phyloP scores from a whole-genome alignment of 2,797 vertebrate species.

The Muscicapa comitata region DNA sequence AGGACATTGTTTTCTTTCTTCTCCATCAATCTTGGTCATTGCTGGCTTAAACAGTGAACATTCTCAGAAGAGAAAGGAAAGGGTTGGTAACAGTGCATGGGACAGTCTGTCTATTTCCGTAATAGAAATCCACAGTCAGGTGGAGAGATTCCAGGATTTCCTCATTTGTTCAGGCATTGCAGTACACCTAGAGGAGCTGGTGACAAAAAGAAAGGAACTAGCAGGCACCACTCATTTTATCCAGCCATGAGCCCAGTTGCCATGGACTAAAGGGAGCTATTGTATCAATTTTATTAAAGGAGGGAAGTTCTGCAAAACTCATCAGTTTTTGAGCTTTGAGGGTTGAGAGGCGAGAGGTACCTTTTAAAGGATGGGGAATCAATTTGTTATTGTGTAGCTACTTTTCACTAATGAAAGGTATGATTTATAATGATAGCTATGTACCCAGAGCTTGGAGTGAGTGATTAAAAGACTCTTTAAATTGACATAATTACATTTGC shows the following conservation, averaged over 20 bases:
- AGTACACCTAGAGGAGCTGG: background rate
- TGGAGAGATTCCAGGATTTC: background rate
- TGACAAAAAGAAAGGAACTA: background rate
- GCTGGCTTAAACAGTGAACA: background rate
- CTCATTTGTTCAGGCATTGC: background rate
- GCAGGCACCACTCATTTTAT: background rate
- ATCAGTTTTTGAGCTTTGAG: background rate
- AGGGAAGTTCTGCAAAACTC: constrained; percentile 5
- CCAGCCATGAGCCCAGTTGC: background rate
- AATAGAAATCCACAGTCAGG: background rate
- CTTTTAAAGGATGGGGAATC: background rate
- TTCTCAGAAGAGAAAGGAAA: background rate
- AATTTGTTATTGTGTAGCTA: background rate
- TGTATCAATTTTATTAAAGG: background rate
- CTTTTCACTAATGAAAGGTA: background rate
- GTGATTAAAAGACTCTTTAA: background rate
- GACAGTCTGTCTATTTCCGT: background rate
- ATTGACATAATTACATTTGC: background rate
- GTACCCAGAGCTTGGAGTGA: background rate
- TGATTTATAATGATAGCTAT: background rate
- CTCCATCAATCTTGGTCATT: accelerated
- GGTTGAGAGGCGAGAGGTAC: background rate
- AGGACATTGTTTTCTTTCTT: background rate
- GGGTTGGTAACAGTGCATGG: background rate
- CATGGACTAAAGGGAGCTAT: background rate